Percentiles rank a stretch among this genome's conserved stretches.
Conservation (phyloP, 1,140 invertebrate species). For the Xylocopa sonorina region DNA sequence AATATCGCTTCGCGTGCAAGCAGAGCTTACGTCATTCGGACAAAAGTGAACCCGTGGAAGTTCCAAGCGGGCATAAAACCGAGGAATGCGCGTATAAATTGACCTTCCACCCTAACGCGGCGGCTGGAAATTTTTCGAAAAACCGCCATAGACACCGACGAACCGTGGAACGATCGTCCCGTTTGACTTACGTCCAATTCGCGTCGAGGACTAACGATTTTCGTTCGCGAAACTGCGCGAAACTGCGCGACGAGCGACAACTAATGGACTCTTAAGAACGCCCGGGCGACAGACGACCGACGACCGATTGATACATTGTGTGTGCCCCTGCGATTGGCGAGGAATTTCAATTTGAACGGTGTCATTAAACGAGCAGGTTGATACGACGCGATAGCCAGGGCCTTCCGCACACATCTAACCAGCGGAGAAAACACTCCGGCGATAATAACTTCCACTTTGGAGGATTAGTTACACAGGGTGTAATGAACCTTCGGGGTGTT, state of each 20-base stretch:
- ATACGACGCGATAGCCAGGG: neutral
- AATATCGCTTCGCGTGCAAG: slow-evolving; percentile 51
- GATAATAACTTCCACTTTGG: neutral
- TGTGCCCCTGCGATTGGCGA: neutral
- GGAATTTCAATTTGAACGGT: neutral
- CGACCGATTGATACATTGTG: neutral
- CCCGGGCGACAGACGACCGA: neutral
- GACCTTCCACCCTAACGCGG: neutral
- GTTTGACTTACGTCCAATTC: slow-evolving; percentile 14
- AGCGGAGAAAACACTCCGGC: too few relatives aligned
- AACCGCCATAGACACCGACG: neutral
- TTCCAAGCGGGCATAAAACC: slow-evolving; percentile 45
- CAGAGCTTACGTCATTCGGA: slow-evolving; percentile 36
- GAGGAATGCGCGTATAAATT: slow-evolving; percentile 5
- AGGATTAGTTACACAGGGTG: neutral
- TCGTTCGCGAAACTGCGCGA: neutral
- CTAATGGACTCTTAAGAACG: neutral
- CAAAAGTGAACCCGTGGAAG: slow-evolving; percentile 32
- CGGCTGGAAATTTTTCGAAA: neutral
- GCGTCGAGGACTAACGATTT: neutral
- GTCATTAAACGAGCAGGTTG: neutral
- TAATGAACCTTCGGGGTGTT: slow-evolving; percentile 5
- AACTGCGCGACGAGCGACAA: neutral
- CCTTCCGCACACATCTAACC: too few relatives aligned
- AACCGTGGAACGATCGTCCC: neutral